Conservation (phyloP, 2,797 vertebrate species). For the Lateolabrax maculatus region DNA sequence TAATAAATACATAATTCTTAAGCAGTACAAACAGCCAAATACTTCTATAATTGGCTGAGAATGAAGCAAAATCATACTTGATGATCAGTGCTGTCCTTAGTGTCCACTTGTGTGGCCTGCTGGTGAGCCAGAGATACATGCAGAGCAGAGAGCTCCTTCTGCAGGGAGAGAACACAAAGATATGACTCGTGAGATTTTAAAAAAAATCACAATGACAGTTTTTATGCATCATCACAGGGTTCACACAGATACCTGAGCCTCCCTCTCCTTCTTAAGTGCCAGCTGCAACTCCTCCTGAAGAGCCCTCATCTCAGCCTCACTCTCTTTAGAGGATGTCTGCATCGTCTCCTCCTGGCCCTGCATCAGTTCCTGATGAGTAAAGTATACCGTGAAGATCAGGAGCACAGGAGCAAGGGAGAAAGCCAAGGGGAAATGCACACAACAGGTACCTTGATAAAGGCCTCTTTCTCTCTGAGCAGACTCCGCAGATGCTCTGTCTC, state of each 20-base stretch:
- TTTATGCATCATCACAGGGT: background rate
- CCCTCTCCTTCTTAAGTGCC: slow-evolving; percentile 90
- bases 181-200: background rate
- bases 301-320: slow-evolving; percentile 84
- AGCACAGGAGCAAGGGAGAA: background rate
- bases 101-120: slow-evolving; percentile 29
- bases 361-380: slow-evolving; percentile 74
- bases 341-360: slow-evolving; percentile 72
- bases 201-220: background rate
- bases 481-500: slow-evolving; percentile 74
- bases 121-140: slow-evolving; percentile 81
- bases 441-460: slow-evolving; percentile 78
- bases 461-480: slow-evolving; percentile 87
- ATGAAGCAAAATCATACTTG: slow-evolving; percentile 82
- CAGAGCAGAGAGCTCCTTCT: slow-evolving; percentile 91
- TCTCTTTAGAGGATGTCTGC: slow-evolving; percentile 69
- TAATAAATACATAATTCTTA: background rate
- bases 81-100: slow-evolving; percentile 75
- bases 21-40: background rate
- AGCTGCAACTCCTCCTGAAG: slow-evolving; percentile 92
- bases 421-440: background rate
- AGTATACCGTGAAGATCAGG: slow-evolving; percentile 3
- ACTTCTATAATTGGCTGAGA: background rate
- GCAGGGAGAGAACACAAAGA: slow-evolving; percentile 18
- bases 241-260: slow-evolving; percentile 88